phyloP scores from a whole-genome alignment of 2,888 invertebrate genomes.

The Tipula vernalis region DNA sequence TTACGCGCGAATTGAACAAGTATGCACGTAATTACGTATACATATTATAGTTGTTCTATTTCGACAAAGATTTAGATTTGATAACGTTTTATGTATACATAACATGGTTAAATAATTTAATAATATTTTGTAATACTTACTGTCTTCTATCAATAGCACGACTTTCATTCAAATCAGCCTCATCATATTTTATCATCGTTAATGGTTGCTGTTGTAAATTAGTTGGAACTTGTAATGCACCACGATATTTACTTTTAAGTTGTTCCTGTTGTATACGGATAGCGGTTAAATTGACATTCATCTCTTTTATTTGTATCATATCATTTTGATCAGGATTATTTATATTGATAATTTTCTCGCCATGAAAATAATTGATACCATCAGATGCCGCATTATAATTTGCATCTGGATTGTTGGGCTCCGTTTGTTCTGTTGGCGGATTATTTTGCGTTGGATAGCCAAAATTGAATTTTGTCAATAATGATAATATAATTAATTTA shows the following conservation, averaged over 20 bases:
- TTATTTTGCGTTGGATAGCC: background rate
- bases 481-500: background rate
- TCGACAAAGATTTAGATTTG: background rate
- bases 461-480: background rate
- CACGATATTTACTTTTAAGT: background rate
- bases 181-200: background rate
- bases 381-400: background rate
- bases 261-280: background rate
- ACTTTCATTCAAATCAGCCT: background rate
- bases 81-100: background rate
- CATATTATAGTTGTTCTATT: background rate
- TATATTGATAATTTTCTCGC: background rate
- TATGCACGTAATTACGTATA: background rate
- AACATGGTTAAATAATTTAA: background rate
- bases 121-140: background rate
- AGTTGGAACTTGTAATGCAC: background rate
- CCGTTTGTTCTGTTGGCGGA: background rate
- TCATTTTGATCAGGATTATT: conserved; percentile 5
- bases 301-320: background rate
- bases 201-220: background rate
- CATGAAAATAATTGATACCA: background rate
- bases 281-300: conserved; percentile 1
- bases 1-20: background rate
- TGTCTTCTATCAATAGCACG: background rate
- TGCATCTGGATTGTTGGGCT: background rate